phyloP scores from a whole-genome alignment of 2,797 vertebrate genomes.

The Gallinago solitaria region DNA sequence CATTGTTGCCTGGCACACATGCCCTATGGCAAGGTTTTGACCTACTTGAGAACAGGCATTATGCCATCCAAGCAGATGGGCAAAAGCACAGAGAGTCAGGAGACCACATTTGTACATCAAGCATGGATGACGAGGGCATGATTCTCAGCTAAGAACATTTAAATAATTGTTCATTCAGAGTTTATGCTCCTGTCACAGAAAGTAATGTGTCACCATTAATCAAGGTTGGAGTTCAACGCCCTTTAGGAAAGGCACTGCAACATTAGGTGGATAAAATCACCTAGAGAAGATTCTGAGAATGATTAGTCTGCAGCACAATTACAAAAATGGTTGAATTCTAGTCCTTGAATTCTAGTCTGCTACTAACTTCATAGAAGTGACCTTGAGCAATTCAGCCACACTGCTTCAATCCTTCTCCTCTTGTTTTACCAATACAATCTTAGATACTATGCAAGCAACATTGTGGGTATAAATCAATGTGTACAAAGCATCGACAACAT shows the following conservation, averaged over 20 bases:
- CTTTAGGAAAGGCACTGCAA: constrained; percentile 39
- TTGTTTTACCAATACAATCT: background rate
- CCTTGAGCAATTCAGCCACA: background rate
- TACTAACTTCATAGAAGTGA: background rate
- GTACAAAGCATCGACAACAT: background rate
- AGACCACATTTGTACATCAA: constrained; percentile 69
- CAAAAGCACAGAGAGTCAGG: constrained; percentile 62
- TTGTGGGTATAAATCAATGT: background rate
- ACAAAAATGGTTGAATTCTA: background rate
- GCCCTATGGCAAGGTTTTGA: constrained; percentile 66
- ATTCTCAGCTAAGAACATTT: constrained; percentile 62
- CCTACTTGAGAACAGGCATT: constrained; percentile 70
- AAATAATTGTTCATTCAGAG: constrained; percentile 64
- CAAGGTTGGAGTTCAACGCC: constrained; percentile 8
- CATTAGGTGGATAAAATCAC: background rate
- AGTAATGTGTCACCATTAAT: constrained; percentile 49
- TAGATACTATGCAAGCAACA: background rate
- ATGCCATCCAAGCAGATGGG: constrained; percentile 77
- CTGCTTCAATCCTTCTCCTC: background rate
- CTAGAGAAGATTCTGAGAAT: background rate
- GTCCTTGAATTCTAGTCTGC: background rate
- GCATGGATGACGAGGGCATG: constrained; percentile 61
- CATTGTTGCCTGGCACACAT: constrained; percentile 59
- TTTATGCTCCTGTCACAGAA: constrained; percentile 53
- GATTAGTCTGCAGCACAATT: background rate